phyloP scores from a whole-genome alignment of 2,113 vertebrate species.

The Alouatta palliata region DNA sequence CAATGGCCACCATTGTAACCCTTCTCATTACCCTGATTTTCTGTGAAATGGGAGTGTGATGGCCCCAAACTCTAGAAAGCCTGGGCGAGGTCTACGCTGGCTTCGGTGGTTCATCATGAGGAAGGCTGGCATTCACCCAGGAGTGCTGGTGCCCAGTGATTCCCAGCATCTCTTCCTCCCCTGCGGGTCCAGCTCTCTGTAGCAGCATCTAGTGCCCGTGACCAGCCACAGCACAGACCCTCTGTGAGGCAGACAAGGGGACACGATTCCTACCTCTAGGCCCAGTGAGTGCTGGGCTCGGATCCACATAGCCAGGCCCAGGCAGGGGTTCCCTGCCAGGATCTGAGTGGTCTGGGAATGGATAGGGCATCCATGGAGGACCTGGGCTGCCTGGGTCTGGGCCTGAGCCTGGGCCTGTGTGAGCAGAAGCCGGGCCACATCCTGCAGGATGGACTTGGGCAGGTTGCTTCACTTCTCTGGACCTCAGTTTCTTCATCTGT shows the following conservation, averaged over 20 bases:
- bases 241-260: background rate
- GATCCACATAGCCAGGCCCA: background rate
- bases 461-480: background rate
- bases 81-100: background rate
- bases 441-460: background rate
- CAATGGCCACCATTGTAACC: accelerated
- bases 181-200: too few relatives aligned
- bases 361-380: background rate
- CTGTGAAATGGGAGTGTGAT: background rate
- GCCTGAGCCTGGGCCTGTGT: background rate
- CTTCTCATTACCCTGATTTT: background rate
- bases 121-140: background rate
- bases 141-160: background rate
- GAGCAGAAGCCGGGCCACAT: background rate
- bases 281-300: background rate
- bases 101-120: accelerated
- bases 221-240: background rate
- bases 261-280: accelerated
- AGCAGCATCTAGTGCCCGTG: background rate
- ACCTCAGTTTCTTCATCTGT: constrained; percentile 31
- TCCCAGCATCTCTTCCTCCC: background rate
- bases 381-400: background rate
- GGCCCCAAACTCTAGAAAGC: background rate
- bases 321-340: background rate
- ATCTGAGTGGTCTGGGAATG: background rate